phyloP scores from a whole-genome alignment of 1,140 invertebrate genomes.

The Daktulosphaira vitifoliae region DNA sequence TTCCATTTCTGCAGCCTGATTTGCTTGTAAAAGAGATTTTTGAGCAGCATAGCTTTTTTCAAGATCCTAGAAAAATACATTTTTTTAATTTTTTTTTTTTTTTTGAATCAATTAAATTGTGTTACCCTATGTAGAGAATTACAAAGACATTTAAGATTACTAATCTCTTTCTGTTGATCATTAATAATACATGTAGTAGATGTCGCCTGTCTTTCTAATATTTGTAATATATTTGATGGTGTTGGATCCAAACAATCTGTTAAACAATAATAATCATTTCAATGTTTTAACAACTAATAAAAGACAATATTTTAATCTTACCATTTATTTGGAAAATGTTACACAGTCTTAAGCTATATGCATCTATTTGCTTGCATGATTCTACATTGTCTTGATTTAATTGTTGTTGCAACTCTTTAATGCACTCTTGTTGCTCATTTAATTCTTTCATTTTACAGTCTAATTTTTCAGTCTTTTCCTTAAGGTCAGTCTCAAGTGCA shows the following conservation, averaged over 20 bases:
- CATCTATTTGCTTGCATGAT: conserved; percentile 13
- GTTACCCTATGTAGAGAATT: conserved; percentile 55
- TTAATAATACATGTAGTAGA: neutral
- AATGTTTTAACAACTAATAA: neutral
- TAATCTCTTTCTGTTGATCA: conserved; percentile 65
- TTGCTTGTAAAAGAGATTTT: conserved; percentile 57
- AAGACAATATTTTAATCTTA: neutral
- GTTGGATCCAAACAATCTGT: conserved; percentile 25
- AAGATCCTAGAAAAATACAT: conserved; percentile 55
- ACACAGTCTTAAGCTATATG: conserved; percentile 22
- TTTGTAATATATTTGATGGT: conserved; percentile 4
- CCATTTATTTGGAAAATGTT: conserved; percentile 34
- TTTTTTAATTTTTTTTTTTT: too few species aligned
- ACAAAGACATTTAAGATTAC: conserved; percentile 56
- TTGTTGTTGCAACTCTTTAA: conserved; percentile 34
- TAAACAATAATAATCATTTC: conserved; percentile 1
- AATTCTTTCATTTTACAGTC: conserved; percentile 44
- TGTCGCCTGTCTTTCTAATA: neutral
- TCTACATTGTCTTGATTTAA: conserved; percentile 2
- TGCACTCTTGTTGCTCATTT: conserved; percentile 37
- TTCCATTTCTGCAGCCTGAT: conserved; percentile 59
- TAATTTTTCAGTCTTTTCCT: conserved; percentile 39
- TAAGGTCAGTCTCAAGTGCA: conserved; percentile 50
- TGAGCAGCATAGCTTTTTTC: conserved; percentile 58
- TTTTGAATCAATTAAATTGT: too few species aligned